Conservation (phyloP, 92 coral and sea anemone genomes). For the Zoanthus sansibaricus region DNA sequence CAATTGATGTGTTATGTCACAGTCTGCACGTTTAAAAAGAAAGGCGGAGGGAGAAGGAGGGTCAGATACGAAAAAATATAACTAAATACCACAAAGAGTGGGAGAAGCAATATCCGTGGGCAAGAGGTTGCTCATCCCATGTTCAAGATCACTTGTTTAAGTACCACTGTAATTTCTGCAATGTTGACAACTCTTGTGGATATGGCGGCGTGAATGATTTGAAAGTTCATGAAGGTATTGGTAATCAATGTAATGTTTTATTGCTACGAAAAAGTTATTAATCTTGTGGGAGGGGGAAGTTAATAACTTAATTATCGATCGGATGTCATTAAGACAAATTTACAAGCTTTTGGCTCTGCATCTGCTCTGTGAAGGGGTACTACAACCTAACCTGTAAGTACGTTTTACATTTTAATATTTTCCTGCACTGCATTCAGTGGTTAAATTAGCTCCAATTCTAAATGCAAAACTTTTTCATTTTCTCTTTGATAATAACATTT, state of each 20-base stretch:
- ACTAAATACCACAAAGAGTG: constrained; percentile 43
- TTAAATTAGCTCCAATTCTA: constrained; percentile 17
- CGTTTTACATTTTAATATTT: constrained; percentile 15
- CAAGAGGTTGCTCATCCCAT: constrained; percentile 41
- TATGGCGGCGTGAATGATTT: constrained; percentile 50
- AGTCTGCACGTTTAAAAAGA: constrained; percentile 11
- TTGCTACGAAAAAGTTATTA: neutral
- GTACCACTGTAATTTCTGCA: constrained; percentile 40
- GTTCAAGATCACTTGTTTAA: constrained; percentile 32
- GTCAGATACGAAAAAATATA: constrained; percentile 6
- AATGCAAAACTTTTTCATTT: neutral
- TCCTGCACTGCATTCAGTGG: constrained; percentile 12
- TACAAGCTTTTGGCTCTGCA: constrained; percentile 3
- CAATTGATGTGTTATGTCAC: neutral
- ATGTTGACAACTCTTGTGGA: constrained; percentile 47
- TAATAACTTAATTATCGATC: neutral
- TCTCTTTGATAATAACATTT: neutral
- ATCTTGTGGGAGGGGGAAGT: constrained; percentile 14
- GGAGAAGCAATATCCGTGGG: constrained; percentile 47
- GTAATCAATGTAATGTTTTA: constrained; percentile 9
- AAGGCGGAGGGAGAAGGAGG: constrained; percentile 26
- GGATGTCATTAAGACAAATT: constrained; percentile 18
- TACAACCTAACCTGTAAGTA: constrained; percentile 15
- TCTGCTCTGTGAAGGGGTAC: constrained; percentile 20
- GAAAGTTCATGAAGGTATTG: constrained; percentile 24